Conservation (phyloP, 2,797 vertebrate species). For the Saguinus oedipus region DNA sequence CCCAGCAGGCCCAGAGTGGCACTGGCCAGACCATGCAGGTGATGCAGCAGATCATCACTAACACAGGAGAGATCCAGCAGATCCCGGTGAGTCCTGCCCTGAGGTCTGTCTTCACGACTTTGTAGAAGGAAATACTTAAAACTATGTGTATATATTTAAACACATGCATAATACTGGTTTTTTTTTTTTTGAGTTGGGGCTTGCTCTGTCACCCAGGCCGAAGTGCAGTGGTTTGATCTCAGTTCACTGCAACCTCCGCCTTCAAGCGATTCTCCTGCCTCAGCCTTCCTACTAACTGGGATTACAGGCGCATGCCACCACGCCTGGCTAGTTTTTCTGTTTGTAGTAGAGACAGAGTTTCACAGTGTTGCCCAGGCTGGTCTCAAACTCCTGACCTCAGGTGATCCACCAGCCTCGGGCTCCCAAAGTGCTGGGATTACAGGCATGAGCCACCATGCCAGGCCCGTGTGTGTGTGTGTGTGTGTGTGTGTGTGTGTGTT, state of each 20-base stretch:
- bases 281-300: not conserved
- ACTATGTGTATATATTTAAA: not conserved
- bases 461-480: no score
- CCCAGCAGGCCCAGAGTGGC: conserved; percentile 90
- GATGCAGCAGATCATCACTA: conserved; percentile 99
- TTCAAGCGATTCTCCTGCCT: not conserved
- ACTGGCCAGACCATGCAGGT: conserved; percentile 98
- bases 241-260: not conserved
- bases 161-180: not conserved
- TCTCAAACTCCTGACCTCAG: not conserved
- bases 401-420: not conserved
- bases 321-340: not conserved
- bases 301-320: not conserved
- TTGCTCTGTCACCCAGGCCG: not conserved
- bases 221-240: not conserved
- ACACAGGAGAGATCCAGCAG: conserved; percentile 98
- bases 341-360: not conserved
- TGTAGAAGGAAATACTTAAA: not conserved
- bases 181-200: no score
- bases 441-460: not conserved
- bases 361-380: not conserved
- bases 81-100: conserved; percentile 85
- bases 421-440: not conserved
- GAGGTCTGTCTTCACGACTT: fast-evolving
- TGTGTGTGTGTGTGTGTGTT: not conserved